These are phyloP conservation scores for Acholoe squamosa DNA, from an alignment of 2,888 invertebrate species.

Conservation along the genomic window DNA sequence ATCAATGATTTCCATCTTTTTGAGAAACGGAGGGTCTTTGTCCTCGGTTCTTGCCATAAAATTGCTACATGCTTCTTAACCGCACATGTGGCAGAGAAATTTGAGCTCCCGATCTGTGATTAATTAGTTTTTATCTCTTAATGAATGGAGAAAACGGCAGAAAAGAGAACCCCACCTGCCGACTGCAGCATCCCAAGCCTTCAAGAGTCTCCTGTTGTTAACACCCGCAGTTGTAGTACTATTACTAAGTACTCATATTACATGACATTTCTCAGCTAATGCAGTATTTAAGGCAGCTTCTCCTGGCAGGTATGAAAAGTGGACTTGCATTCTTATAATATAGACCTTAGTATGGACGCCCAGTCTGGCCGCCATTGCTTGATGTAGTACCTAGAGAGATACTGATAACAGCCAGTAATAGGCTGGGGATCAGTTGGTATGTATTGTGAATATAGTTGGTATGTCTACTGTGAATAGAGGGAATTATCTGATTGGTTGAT, in stretches of 20 bases:
- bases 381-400: too few relatives aligned
- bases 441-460: too few relatives aligned
- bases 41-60: not conserved
- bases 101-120: conserved; percentile 34
- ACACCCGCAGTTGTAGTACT: not conserved
- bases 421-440: too few relatives aligned
- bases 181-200: not conserved
- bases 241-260: not conserved
- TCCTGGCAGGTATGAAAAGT: too few relatives aligned
- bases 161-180: not conserved
- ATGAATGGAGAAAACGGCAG: not conserved
- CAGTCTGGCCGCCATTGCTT: too few relatives aligned
- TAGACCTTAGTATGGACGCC: too few relatives aligned
- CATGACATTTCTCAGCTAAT: not conserved
- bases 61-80: conserved; percentile 18
- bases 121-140: conserved; percentile 13
- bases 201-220: not conserved
- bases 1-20: conserved; percentile 18
- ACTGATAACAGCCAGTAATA: too few relatives aligned
- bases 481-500: too few relatives aligned
- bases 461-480: too few relatives aligned
- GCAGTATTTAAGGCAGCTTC: too few relatives aligned
- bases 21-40: not conserved
- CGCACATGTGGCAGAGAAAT: conserved; percentile 2
- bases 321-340: too few relatives aligned